Evolutionary conservation across 2,797 vertebrate species (phyloP), one percentile per base, ranked within the genome.

Genomic region (Phataginus tricuspis): DNA sequence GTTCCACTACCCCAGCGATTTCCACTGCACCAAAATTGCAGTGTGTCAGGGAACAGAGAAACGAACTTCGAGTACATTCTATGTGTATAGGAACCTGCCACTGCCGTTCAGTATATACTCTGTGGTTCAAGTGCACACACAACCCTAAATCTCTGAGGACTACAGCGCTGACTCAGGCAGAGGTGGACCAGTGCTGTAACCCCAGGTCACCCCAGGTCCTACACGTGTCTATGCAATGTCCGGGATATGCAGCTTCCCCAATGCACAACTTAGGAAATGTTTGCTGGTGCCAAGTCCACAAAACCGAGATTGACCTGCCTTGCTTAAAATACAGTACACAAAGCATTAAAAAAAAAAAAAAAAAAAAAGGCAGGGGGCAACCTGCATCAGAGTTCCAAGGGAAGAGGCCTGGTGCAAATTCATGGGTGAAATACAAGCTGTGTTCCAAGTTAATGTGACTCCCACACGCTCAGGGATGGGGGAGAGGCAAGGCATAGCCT

Each of bases 381-480:
- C 55, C 37, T 21, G 49, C 61, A 1, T 7, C 5, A 1, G 59
- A 84, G 74, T 34, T 4, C 55, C 69, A 61, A 59, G 66, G 16
- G 14, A 79, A 63, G 68, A 92, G 37, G 74, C 69, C 37, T 39
- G 18, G 51, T 31, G 37, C 66, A 94, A 89, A 80, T 82, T 69
- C 13, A 12, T 71, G 80, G 84, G 75, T 82, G 95, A 97, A 97
- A 98, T 51, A 68, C 6, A 84, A 97, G 86, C 92, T 72, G 12
- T 55, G 39, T 93, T 98, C 51, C 75, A 87, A 90, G 63, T 86
- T 88, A 64, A 55, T 77, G 83, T 51, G 71, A 92, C 83, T 78
- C 84, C 83, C 91, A 96, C 31, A 21, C 45, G 79, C 3, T 12
- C 15, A 39, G 5, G 15, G 53, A 2, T 37, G 39, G 88, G 57